These are phyloP conservation scores for Diploptera punctata DNA, from an alignment of 2,888 invertebrate genomes.

Conservation along the genomic window DNA sequence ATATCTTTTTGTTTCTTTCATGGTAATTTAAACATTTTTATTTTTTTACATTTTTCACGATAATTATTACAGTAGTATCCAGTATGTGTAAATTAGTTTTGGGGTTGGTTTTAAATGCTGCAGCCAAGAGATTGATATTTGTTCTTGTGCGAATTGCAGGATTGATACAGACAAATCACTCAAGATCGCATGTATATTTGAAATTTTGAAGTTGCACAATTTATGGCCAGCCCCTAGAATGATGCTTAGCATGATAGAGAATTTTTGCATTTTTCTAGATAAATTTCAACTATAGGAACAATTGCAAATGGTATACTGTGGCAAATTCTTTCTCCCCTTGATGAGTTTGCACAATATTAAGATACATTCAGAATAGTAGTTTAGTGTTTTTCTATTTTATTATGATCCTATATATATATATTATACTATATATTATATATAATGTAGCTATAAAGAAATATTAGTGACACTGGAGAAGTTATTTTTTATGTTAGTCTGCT, in stretches of 20 bases:
- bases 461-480: conserved; percentile 45
- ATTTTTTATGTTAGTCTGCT: conserved; percentile 50
- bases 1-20: conserved; percentile 41
- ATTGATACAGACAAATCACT: not conserved
- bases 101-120: conserved; percentile 28
- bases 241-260: conserved; percentile 43
- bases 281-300: conserved; percentile 42
- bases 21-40: conserved; percentile 44
- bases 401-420: conserved; percentile 49
- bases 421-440: conserved; percentile 48
- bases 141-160: not conserved
- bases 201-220: conserved; percentile 34
- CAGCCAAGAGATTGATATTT: not conserved
- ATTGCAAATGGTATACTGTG: conserved; percentile 45
- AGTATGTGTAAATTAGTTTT: conserved; percentile 23
- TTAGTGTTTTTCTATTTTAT: conserved; percentile 50
- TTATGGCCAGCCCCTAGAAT: conserved; percentile 37
- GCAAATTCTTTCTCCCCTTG: conserved; percentile 45
- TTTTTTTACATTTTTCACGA: conserved; percentile 43
- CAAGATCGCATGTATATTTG: not conserved
- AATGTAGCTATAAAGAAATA: conserved; percentile 47
- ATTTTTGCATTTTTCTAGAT: conserved; percentile 45
- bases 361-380: conserved; percentile 44
- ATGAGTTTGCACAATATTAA: conserved; percentile 46
- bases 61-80: conserved; percentile 39